A percentile compares a stretch with the other conserved stretches of the same genome.
Conservation (phyloP, 2,888 invertebrate species). For the Blera fallax region DNA sequence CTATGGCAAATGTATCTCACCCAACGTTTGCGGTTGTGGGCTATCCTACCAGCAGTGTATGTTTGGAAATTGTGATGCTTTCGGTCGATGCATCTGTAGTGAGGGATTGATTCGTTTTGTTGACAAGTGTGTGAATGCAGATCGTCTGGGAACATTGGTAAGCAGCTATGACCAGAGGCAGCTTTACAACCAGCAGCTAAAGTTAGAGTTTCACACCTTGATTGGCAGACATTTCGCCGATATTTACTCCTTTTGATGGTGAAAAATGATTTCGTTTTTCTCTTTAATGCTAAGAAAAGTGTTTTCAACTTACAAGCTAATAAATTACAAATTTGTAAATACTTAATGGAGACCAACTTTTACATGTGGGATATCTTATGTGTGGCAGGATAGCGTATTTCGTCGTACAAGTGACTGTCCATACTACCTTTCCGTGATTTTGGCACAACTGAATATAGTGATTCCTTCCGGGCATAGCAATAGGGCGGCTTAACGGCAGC, state of each 20-base stretch:
- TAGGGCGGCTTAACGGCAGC: constrained; percentile 77
- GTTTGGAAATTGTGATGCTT: constrained; percentile 75
- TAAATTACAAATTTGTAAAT: constrained; percentile 56
- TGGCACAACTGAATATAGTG: constrained; percentile 79
- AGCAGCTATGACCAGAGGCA: constrained; percentile 70
- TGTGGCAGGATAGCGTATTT: constrained; percentile 79
- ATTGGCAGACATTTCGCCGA: constrained; percentile 75
- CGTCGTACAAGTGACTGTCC: constrained; percentile 80
- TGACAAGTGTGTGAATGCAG: constrained; percentile 75
- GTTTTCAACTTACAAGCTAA: constrained; percentile 51
- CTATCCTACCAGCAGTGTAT: constrained; percentile 75
- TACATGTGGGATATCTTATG: constrained; percentile 70
- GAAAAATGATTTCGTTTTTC: neutral
- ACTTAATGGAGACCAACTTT: constrained; percentile 5
- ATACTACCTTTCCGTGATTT: constrained; percentile 80
- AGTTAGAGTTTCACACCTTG: constrained; percentile 77
- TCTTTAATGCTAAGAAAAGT: constrained; percentile 7
- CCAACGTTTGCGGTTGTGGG: constrained; percentile 80
- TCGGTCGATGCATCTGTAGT: constrained; percentile 76
- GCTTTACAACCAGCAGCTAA: constrained; percentile 74
- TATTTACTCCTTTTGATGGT: constrained; percentile 41
- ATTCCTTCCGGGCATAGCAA: constrained; percentile 79
- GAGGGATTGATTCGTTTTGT: constrained; percentile 76
- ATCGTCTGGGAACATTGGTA: constrained; percentile 68
- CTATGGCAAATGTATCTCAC: constrained; percentile 78